Evolutionary conservation across 2,113 vertebrate genomes (phyloP), one percentile per base, ranked within the genome.

Genomic region (Rana temporaria): DNA sequence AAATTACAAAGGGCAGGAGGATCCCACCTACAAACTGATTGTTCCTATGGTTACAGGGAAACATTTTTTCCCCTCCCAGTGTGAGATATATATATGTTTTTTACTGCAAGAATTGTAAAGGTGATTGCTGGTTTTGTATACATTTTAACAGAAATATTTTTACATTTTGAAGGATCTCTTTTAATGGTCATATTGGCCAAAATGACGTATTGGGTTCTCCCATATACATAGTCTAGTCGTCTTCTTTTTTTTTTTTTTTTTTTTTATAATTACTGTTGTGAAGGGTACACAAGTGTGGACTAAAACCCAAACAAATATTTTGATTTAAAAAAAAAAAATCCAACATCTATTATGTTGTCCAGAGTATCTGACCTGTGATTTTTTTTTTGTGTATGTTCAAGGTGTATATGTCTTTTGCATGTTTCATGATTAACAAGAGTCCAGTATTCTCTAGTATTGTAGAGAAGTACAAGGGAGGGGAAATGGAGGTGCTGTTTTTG

Each of bases 131-230:
- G 70, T 56, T 57, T 73, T 73, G 18, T 59, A 73, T 34, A 19
- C 32, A 38, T 60, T 57, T 74, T 53, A 12, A 42, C 55, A 62
- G 52, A 34, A 53, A 72, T 72, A 34, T 81, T 72, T 71, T 63
- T 64, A 48, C 67, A 53, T 53, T 81, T 79, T 79, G 63, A 69
- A 69, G 69, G 70, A 65, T 64, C 19, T 30, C 24, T 81, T 20
- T 66, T 74, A 74, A 74, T 34, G 69, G 79, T 60, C 79, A 81
- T 81, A 81, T 81, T 81, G 79, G 79, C 68, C 67, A 22, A 30
- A 26, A 62, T 67, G 11, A 11, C 14, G 42, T 48, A 48, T 12
- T 69, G 11, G 52, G 20, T 48, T 69, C 48, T 69, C 16, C n/a
- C 38, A 42, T 69, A 14, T 52, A 48, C 26, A 30, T 30, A 30